Percentiles rank a stretch among this genome's conserved stretches.
phyloP scores from a whole-genome alignment of 2,888 invertebrate genomes.

The Tenthredo distinguenda region DNA sequence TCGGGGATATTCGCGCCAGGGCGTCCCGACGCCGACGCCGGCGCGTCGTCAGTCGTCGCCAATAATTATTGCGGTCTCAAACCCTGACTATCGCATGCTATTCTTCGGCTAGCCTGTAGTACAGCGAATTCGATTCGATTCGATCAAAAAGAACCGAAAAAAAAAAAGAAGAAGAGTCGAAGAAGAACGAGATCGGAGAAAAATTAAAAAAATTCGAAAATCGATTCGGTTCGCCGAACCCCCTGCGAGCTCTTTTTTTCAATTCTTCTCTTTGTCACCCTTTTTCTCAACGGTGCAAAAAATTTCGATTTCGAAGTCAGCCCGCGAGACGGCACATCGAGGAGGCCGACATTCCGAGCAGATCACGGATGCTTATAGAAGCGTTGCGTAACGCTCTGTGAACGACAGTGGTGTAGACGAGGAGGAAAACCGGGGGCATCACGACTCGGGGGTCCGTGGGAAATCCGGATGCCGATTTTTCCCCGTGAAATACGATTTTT shows the following conservation, averaged over 20 bases:
- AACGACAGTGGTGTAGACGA: conserved; percentile 10
- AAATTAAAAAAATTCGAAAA: not conserved
- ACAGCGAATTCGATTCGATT: not conserved
- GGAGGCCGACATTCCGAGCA: conserved; percentile 73
- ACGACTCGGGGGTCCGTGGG: not conserved
- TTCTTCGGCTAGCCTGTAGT: too few species aligned
- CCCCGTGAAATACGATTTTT: not conserved
- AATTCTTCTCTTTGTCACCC: not conserved
- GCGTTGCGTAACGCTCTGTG: conserved; percentile 73
- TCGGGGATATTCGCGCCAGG: conserved; percentile 54
- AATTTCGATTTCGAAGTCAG: conserved; percentile 14
- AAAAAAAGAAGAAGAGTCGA: not conserved
- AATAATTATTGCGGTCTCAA: conserved; percentile 40
- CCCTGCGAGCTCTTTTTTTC: not conserved
- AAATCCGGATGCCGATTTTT: not conserved
- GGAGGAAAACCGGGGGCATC: not conserved
- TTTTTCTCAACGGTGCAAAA: conserved; percentile 9
- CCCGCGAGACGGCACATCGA: conserved; percentile 35
- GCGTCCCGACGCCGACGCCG: conserved; percentile 77
- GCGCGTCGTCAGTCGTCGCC: conserved; percentile 70
- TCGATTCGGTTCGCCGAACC: not conserved
- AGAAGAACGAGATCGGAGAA: not conserved
- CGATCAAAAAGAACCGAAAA: not conserved
- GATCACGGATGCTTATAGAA: conserved; percentile 78
- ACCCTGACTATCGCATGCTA: not conserved